phyloP scores from a whole-genome alignment of 2,888 invertebrate species.

The Nesidiocoris tenuis region DNA sequence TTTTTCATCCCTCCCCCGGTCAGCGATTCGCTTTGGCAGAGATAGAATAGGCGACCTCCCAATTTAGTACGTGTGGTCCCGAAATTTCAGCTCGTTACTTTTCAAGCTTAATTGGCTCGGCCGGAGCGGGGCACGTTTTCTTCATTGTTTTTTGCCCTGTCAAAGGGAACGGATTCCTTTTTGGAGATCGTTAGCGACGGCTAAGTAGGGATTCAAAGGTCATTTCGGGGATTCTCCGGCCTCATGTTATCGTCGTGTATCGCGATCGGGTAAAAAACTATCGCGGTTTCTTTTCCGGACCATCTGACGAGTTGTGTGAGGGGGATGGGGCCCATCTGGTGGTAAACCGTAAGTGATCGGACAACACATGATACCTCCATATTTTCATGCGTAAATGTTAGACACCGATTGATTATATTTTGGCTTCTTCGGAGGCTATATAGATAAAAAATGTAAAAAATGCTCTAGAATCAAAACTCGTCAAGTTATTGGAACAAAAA shows the following conservation, averaged over 20 bases:
- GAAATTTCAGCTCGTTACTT: slow-evolving; percentile 33
- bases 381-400: too few species aligned
- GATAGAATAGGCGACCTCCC: slow-evolving; percentile 11
- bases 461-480: too few species aligned
- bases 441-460: too few species aligned
- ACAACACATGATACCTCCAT: too few species aligned
- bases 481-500: too few species aligned
- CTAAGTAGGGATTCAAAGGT: slow-evolving; percentile 30
- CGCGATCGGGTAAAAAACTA: not conserved
- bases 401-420: too few species aligned
- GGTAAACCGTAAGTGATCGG: too few species aligned
- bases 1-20: not conserved
- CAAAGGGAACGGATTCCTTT: not conserved
- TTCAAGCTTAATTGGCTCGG: slow-evolving; percentile 18
- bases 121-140: not conserved
- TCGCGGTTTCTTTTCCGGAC: not conserved
- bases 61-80: slow-evolving; percentile 34
- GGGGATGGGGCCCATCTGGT: too few species aligned
- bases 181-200: slow-evolving; percentile 26
- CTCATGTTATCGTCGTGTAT: slow-evolving; percentile 14
- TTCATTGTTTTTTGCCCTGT: slow-evolving; percentile 2
- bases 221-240: slow-evolving; percentile 13
- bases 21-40: slow-evolving; percentile 13
- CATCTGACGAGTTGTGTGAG: too few species aligned
- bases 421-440: too few species aligned